Evolutionary conservation across 2,797 vertebrate species (phyloP).

Genomic region (Intellagama lesueurii): DNA sequence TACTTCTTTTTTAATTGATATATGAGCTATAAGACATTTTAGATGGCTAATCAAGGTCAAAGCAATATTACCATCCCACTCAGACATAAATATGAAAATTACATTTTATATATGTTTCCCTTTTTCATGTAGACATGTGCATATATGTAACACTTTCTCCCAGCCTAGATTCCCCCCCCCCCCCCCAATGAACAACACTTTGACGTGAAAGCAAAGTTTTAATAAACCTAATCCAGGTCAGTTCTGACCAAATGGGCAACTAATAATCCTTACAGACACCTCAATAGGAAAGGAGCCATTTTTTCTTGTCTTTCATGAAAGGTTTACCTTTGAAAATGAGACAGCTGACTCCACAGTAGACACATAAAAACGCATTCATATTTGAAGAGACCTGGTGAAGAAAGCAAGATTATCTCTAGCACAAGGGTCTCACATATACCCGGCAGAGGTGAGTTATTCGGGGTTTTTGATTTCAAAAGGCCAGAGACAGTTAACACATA

Average conservation of each 20-base stretch:
- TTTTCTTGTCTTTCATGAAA: slow-evolving; percentile 9
- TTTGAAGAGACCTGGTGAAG: slow-evolving; percentile 36
- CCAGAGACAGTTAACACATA: no score
- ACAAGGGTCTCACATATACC: slow-evolving; percentile 16
- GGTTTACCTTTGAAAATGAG: slow-evolving; percentile 53
- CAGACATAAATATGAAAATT: slow-evolving; percentile 78
- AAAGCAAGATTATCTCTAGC: slow-evolving; percentile 41
- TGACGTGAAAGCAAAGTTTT: neutral
- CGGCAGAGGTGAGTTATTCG: no score
- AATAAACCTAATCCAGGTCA: neutral
- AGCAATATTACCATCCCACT: slow-evolving; percentile 67
- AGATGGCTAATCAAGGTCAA: slow-evolving; percentile 47
- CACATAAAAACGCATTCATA: slow-evolving; percentile 13
- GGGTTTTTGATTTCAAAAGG: no score
- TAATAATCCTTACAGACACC: neutral
- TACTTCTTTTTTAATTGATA: slow-evolving; percentile 68
- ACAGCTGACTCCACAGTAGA: slow-evolving; percentile 48
- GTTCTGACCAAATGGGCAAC: no score
- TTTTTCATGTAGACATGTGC: slow-evolving; percentile 74
- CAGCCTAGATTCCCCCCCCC: slow-evolving; percentile 58
- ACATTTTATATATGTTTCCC: slow-evolving; percentile 68
- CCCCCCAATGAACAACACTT: no score
- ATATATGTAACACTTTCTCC: slow-evolving; percentile 57
- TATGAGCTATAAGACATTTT: slow-evolving; percentile 60
- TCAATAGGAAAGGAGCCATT: neutral